A percentile compares a stretch with the other conserved stretches of the same genome.
These are phyloP conservation scores for Melipona quadrifasciata DNA, from an alignment of 1,140 invertebrate genomes.

Conservation along the genomic window DNA sequence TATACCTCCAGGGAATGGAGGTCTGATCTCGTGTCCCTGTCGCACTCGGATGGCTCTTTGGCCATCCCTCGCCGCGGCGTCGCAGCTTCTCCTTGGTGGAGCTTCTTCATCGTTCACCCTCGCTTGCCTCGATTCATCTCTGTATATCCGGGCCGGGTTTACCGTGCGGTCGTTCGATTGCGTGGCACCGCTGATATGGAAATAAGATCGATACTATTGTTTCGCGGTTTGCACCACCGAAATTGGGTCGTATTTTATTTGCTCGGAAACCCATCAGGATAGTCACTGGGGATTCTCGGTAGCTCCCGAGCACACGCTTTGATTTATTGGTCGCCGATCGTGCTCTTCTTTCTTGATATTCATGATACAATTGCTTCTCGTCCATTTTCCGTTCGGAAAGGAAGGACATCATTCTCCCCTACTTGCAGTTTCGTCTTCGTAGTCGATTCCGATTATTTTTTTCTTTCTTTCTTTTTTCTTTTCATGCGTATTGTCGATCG, in stretches of 20 bases:
- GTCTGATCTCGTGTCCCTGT: constrained; percentile 57
- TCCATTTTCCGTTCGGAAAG: constrained; percentile 18
- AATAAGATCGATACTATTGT: constrained; percentile 82
- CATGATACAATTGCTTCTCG: constrained; percentile 46
- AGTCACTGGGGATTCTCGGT: constrained; percentile 24
- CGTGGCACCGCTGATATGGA: constrained; percentile 72
- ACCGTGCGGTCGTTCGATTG: background rate
- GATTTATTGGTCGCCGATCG: constrained; percentile 64
- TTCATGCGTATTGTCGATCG: too few species aligned
- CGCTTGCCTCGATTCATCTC: constrained; percentile 12
- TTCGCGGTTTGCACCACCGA: constrained; percentile 75
- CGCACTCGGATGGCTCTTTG: constrained; percentile 22
- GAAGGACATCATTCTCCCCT: background rate
- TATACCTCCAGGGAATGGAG: constrained; percentile 69
- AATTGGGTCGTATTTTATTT: constrained; percentile 78
- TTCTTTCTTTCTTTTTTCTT: constrained; percentile 17
- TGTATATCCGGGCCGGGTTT: background rate
- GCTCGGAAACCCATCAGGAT: constrained; percentile 47
- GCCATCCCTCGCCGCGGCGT: constrained; percentile 41
- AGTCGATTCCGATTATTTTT: constrained; percentile 20
- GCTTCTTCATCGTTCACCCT: constrained; percentile 39
- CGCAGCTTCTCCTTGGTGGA: constrained; percentile 56
- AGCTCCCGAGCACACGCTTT: constrained; percentile 51
- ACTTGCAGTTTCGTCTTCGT: background rate
- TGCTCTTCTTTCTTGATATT: constrained; percentile 41